Base-by-base conservation (phyloP, 2,888 invertebrate genomes). In the Priocnemis perturbator region DNA sequence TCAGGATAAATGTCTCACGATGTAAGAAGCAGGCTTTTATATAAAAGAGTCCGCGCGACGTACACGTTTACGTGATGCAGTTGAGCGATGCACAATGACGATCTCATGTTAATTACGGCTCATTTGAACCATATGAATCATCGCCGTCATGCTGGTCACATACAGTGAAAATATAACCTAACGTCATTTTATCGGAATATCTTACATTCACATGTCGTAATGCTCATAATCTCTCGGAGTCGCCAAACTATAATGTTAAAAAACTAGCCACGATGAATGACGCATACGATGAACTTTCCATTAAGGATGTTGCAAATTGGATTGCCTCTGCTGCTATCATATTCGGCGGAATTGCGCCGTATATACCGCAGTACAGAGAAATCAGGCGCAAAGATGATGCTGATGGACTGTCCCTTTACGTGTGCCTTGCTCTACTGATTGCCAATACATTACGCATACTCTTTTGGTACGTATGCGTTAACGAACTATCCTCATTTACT, bases 371-470 rank as follows among this genome's bases (percentile, higher is more conserved):
- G 87, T 99, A 98, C 88, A 92, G 94, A 80, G 97, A 99, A 90
- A 99, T 99, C 72, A 95, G 93, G 87, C 93, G 92, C 82, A 95
- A 96, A 45, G 95, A 96, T 89, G 97, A 98, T 91, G 95, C 98
- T 17, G 98, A 98, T 83, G 99, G 99, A 14, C 99, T 99, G 90
- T 99, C 99, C 0, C 91, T 98, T 57, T 96, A 97, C 89, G 99
- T 99, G 62, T 99, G 99, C 89, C 92, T 99, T 81, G 96, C 98
- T 23, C 93, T 99, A 64, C 92, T 99, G 59, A 92, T 98, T 86
- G 99, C 99, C 71, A 99, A 99, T 89, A 98, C 97, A 64, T 92
- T 99, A 76, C 93, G 99, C 86, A 98, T 99, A 88, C 91, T 98
- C 85, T 99, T 99, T 91, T 99, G 99, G 99, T 99, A 91, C 91